Evolutionary conservation across 2,888 invertebrate species (phyloP).

Genomic region (Diabrotica balteata): DNA sequence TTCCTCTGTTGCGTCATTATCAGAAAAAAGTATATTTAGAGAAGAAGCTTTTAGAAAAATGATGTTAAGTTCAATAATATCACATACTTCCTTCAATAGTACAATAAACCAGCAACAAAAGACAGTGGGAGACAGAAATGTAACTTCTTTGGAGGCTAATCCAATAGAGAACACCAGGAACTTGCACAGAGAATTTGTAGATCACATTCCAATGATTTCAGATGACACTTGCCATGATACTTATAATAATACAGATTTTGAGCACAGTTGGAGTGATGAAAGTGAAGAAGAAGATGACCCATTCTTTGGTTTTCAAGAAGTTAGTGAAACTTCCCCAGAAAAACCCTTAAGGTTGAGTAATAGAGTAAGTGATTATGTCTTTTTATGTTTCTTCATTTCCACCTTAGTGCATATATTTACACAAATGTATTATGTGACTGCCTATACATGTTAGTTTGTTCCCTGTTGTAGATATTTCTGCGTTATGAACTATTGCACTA

Average conservation of each 20-base stretch:
- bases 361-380: conserved; percentile 1
- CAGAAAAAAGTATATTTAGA: conserved; percentile 25
- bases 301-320: conserved; percentile 9
- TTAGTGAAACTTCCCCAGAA: neutral
- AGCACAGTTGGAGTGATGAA: neutral
- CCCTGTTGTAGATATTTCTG: too few species aligned
- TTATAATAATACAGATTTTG: neutral
- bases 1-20: neutral
- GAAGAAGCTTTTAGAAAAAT: conserved; percentile 5
- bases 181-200: conserved; percentile 1
- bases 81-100: conserved; percentile 17
- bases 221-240: neutral
- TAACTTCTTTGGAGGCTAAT: neutral
- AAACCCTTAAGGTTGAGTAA: neutral
- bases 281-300: neutral
- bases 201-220: neutral
- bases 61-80: neutral
- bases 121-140: neutral
- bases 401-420: too few species aligned
- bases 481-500: too few species aligned
- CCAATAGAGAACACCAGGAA: neutral
- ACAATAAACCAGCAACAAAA: conserved; percentile 1
- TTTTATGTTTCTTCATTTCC: too few species aligned
- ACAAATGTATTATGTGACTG: too few species aligned
- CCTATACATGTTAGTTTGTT: too few species aligned